Percentiles rank a stretch among this genome's conserved stretches.
These are phyloP conservation scores for Recurvirostra avosetta DNA, from an alignment of 2,113 vertebrate genomes.

Conservation along the genomic window DNA sequence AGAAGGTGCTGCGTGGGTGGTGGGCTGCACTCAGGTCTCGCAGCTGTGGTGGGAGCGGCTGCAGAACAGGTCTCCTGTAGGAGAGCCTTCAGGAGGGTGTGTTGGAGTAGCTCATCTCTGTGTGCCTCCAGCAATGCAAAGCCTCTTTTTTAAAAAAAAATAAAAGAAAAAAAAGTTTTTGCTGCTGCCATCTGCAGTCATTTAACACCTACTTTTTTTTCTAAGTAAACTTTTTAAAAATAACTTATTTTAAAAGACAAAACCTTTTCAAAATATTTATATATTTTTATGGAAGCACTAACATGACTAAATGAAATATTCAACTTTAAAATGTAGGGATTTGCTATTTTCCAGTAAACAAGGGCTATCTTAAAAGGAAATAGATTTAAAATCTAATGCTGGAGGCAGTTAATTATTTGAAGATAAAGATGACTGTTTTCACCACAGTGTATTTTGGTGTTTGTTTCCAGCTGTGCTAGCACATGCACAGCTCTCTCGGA, in stretches of 20 bases:
- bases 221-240: constrained; percentile 20
- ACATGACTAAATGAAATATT: constrained; percentile 1
- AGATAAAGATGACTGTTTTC: neutral
- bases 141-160: neutral
- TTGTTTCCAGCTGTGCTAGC: neutral
- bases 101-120: neutral
- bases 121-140: neutral
- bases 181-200: neutral
- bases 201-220: neutral
- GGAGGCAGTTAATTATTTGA: neutral
- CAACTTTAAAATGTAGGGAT: neutral
- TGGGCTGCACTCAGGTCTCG: fast-evolving
- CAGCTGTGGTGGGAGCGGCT: too few relatives aligned
- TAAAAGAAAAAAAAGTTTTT: neutral
- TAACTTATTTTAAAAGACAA: constrained; percentile 23
- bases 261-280: constrained; percentile 43
- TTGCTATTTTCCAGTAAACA: neutral
- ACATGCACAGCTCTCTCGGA: neutral
- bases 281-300: constrained; percentile 51
- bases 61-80: neutral
- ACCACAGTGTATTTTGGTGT: fast-evolving
- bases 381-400: neutral
- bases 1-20: neutral
- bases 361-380: neutral
- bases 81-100: too few relatives aligned